Conservation (phyloP, 2,113 vertebrate genomes). For the Turnix velox region DNA sequence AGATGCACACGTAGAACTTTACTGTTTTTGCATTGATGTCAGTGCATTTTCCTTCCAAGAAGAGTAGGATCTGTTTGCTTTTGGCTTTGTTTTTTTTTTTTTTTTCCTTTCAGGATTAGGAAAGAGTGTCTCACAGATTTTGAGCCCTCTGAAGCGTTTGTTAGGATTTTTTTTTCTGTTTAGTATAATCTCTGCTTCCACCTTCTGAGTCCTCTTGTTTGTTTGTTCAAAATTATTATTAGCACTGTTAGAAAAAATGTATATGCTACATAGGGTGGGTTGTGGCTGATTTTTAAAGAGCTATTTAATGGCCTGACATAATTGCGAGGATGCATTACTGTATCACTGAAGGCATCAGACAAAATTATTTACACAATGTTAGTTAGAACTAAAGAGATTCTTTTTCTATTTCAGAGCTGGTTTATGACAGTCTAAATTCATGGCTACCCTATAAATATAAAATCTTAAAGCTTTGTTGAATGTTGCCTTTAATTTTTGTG, state of each 20-base stretch:
- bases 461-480: slow-evolving; percentile 17
- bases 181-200: not conserved
- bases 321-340: not conserved
- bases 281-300: not conserved
- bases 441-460: not conserved
- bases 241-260: not conserved
- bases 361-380: not conserved
- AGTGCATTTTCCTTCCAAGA: not conserved
- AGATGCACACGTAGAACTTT: not conserved
- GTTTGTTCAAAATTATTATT: not conserved
- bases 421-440: not conserved
- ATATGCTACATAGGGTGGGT: not conserved
- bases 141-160: not conserved
- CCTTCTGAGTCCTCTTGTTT: not conserved
- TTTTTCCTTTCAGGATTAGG: not conserved
- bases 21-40: not conserved
- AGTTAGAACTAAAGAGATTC: not conserved
- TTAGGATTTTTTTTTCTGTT: not conserved
- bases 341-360: not conserved
- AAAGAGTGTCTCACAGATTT: not conserved
- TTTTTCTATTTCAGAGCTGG: not conserved
- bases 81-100: too few relatives aligned
- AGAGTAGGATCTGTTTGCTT: not conserved
- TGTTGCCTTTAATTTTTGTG: slow-evolving; percentile 9
- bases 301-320: not conserved